Conservation (phyloP, 2,113 vertebrate species). For the Cromileptes altivelis region DNA sequence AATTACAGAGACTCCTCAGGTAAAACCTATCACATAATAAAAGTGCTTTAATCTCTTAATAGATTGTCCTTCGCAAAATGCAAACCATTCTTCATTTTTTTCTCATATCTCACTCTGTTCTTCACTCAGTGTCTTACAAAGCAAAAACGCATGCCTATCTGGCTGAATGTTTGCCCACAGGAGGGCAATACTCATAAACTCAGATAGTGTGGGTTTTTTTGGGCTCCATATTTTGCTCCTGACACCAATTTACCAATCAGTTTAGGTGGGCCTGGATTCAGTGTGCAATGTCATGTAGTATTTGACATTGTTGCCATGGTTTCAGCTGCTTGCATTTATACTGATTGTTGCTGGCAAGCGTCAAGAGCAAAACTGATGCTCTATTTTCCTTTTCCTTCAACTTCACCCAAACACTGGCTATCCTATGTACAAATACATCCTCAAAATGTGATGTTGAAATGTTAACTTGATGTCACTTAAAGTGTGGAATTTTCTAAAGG, state of each 20-base stretch:
- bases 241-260: not conserved
- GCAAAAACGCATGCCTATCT: not conserved
- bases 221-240: slow-evolving; percentile 11
- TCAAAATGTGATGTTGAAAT: not conserved
- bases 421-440: not conserved
- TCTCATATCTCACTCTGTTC: slow-evolving; percentile 5
- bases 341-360: not conserved
- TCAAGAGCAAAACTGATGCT: not conserved
- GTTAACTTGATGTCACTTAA: no score
- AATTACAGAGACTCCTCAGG: not conserved
- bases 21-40: not conserved
- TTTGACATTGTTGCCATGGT: slow-evolving; percentile 16
- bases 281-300: not conserved
- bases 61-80: slow-evolving; percentile 5
- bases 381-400: not conserved
- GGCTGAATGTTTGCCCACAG: not conserved
- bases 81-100: slow-evolving; percentile 4
- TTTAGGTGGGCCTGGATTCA: slow-evolving; percentile 12
- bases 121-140: not conserved
- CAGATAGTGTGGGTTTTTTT: not conserved
- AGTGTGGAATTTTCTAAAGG: no score
- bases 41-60: not conserved
- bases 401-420: not conserved
- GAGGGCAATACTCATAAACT: not conserved
- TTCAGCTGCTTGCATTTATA: not conserved